Conservation (phyloP, 2,888 invertebrate species). For the Steinernema scapterisci region DNA sequence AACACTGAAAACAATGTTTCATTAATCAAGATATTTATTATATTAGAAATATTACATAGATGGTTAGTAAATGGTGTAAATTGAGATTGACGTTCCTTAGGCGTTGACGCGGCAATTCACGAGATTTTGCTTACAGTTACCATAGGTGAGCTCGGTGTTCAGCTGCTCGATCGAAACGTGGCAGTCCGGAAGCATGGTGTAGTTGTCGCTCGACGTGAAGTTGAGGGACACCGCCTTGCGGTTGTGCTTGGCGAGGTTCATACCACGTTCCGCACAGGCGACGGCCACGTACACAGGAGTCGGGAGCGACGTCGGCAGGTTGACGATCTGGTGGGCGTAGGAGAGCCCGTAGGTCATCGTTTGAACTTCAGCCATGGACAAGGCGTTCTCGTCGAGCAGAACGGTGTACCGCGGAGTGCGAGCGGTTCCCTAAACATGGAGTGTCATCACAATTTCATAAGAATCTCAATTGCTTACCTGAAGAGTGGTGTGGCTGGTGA, state of each 20-base stretch:
- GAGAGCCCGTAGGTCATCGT: constrained; percentile 52
- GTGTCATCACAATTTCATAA: not conserved
- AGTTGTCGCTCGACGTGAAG: too few relatives aligned
- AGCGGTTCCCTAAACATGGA: constrained; percentile 53
- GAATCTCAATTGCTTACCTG: constrained; percentile 44
- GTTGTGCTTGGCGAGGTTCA: not conserved
- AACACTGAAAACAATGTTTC: too few relatives aligned
- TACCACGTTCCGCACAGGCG: constrained; percentile 54
- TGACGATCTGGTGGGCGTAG: constrained; percentile 59
- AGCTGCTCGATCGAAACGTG: too few relatives aligned
- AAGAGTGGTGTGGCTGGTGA: constrained; percentile 59
- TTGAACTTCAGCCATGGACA: constrained; percentile 53
- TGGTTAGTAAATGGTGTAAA: too few relatives aligned
- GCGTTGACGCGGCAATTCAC: too few relatives aligned
- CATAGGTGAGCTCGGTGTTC: too few relatives aligned
- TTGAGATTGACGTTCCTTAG: too few relatives aligned
- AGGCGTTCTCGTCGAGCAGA: constrained; percentile 53
- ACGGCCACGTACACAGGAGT: constrained; percentile 59
- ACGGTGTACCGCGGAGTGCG: constrained; percentile 62
- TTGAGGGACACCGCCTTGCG: too few relatives aligned
- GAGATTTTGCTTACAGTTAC: too few relatives aligned
- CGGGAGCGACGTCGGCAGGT: constrained; percentile 53
- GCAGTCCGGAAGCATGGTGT: too few relatives aligned
- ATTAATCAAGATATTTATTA: too few relatives aligned
- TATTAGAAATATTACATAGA: too few relatives aligned